A percentile compares a stretch with the other conserved stretches of the same genome.
Conservation (phyloP, 2,113 vertebrate species). For the Cisticola juncidis region DNA sequence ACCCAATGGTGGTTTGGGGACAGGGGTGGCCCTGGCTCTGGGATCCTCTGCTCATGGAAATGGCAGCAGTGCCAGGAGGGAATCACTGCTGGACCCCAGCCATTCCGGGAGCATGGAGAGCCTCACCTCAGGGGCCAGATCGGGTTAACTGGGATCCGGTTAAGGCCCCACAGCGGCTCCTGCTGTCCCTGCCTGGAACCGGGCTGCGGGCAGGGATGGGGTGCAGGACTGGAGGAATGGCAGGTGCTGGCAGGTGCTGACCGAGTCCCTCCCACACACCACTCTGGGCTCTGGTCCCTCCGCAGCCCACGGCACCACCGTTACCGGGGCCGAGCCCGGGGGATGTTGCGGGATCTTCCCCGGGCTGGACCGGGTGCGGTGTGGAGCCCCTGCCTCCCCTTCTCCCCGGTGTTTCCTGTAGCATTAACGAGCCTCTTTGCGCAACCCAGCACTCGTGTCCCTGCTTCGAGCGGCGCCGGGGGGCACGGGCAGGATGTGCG, state of each 20-base stretch:
- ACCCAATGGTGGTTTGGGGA: background rate
- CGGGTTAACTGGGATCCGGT: background rate
- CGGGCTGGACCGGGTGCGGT: background rate
- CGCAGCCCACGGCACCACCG: background rate
- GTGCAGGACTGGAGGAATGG: background rate
- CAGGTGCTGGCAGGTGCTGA: background rate
- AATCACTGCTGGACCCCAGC: background rate
- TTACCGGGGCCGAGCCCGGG: background rate
- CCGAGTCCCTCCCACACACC: background rate
- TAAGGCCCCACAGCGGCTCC: background rate
- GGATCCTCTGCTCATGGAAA: background rate
- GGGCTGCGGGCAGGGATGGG: background rate
- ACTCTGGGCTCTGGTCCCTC: background rate
- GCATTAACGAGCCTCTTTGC: conserved; percentile 3
- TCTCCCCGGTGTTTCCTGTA: background rate
- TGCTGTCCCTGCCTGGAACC: background rate
- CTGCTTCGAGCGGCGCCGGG: background rate
- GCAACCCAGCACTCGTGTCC: background rate
- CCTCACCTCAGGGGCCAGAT: background rate
- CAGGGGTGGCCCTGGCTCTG: background rate
- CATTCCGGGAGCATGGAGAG: background rate
- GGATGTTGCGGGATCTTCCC: background rate
- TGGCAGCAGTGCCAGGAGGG: background rate
- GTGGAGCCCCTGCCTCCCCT: background rate
- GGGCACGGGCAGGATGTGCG: background rate